Percentiles rank a stretch among this genome's conserved stretches.
These are phyloP conservation scores for Anthophora plumipes DNA, from an alignment of 2,888 invertebrate genomes.

Conservation along the genomic window DNA sequence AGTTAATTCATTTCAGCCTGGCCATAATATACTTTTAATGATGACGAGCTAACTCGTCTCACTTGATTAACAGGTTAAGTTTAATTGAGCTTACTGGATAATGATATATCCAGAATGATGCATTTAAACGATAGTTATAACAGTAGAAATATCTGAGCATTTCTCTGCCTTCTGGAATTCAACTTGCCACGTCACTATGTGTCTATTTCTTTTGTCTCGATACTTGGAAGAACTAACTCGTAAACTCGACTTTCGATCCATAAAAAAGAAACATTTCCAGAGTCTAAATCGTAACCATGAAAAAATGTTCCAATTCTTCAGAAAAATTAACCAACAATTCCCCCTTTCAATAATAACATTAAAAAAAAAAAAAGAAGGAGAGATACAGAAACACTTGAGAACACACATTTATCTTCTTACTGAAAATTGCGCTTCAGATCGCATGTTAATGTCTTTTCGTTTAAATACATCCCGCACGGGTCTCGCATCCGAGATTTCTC, in stretches of 20 bases:
- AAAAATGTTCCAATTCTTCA: too few relatives aligned
- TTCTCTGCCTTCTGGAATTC: background rate
- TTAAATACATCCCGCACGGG: background rate
- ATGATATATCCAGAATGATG: background rate
- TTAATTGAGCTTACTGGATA: background rate
- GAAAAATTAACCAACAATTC: too few relatives aligned
- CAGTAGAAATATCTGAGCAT: background rate
- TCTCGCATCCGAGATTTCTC: background rate
- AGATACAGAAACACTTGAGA: background rate
- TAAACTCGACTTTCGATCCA: background rate
- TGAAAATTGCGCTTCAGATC: conserved; percentile 2
- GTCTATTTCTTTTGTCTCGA: background rate
- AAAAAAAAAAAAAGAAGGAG: too few relatives aligned
- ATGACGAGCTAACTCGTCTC: background rate
- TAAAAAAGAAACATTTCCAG: background rate
- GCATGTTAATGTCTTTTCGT: background rate
- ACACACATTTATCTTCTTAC: background rate
- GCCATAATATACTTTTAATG: background rate
- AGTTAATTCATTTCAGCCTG: background rate
- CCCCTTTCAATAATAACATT: background rate
- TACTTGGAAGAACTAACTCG: too few relatives aligned
- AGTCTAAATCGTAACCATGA: too few relatives aligned
- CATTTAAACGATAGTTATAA: background rate
- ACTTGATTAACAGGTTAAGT: background rate
- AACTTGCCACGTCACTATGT: background rate